Conservation (phyloP, 2,888 invertebrate genomes). For the Stenolophus ochropezus region DNA sequence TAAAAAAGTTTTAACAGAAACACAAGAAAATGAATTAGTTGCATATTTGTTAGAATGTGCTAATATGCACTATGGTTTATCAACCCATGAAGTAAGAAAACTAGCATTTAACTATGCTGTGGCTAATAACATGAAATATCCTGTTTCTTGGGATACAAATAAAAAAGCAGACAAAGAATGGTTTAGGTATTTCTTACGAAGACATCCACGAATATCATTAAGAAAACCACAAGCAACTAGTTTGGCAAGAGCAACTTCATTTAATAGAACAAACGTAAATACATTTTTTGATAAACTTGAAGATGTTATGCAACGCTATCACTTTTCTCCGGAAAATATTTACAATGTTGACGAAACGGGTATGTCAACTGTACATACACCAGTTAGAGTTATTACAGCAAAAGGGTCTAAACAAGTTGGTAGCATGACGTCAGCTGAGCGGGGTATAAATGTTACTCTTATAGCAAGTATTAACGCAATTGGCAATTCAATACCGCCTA, state of each 20-base stretch:
- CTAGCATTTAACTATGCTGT: constrained; percentile 1
- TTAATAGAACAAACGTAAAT: constrained; percentile 46
- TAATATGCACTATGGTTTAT: not conserved
- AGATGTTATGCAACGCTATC: not conserved
- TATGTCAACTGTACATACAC: constrained; percentile 61
- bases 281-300: constrained; percentile 1
- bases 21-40: not conserved
- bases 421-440: constrained; percentile 64
- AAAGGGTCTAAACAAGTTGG: constrained; percentile 62
- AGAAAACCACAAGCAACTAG: constrained; percentile 63
- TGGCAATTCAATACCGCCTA: constrained; percentile 65
- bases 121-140: not conserved
- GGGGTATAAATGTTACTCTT: constrained; percentile 65
- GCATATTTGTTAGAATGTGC: not conserved
- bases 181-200: constrained; percentile 54
- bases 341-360: constrained; percentile 45
- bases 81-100: not conserved
- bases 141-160: constrained; percentile 46
- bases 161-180: constrained; percentile 59
- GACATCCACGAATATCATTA: constrained; percentile 19
- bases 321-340: not conserved
- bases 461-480: constrained; percentile 64
- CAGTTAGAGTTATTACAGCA: constrained; percentile 63
- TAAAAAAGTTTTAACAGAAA: not conserved
- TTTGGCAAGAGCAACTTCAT: constrained; percentile 57